phyloP scores from a whole-genome alignment of 2,113 vertebrate species.

The Cochlearius cochlearius region DNA sequence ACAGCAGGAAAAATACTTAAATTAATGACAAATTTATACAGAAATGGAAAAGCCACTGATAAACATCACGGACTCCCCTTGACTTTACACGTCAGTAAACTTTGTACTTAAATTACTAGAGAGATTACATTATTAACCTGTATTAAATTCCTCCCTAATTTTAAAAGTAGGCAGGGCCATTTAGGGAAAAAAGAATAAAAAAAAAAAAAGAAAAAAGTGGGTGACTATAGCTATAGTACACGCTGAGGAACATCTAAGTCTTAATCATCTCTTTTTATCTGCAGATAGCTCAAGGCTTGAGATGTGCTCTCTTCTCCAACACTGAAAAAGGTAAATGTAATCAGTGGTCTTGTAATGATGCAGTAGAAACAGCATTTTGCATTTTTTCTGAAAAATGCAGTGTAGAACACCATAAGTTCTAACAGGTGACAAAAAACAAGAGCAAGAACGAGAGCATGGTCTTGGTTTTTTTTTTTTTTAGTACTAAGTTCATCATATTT shows the following conservation, averaged over 20 bases:
- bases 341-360: background rate
- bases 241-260: background rate
- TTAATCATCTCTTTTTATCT: background rate
- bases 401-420: background rate
- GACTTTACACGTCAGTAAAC: background rate
- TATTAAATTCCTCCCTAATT: background rate
- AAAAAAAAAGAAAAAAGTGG: background rate
- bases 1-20: background rate
- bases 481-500: background rate
- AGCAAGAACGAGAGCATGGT: background rate
- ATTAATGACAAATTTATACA: background rate
- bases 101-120: background rate
- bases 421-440: background rate
- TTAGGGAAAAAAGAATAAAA: background rate
- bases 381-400: background rate
- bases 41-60: background rate
- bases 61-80: background rate
- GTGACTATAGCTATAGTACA: background rate
- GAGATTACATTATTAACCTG: background rate
- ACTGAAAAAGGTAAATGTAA: background rate
- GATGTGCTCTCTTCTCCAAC: background rate
- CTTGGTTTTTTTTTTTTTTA: background rate
- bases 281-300: background rate
- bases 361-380: background rate
- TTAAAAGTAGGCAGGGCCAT: background rate